Base-by-base conservation (phyloP, 2,113 vertebrate genomes). In the Athene noctua region DNA sequence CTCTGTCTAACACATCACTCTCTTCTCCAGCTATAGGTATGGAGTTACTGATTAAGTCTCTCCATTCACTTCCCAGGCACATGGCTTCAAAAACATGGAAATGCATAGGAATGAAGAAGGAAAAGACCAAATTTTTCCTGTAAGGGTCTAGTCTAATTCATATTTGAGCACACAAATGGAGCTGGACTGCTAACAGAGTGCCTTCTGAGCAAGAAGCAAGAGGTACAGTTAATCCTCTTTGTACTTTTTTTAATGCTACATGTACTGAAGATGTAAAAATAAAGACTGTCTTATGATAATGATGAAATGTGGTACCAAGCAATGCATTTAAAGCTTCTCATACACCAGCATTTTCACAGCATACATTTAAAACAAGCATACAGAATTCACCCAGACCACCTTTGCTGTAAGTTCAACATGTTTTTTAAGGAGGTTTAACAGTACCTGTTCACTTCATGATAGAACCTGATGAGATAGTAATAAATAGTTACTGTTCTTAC, bases 401-500 rank as follows among this genome's bases (percentile, higher is more conserved):
- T 75, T 26, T 84, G 18, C 36, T 86, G 44, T 52, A 62, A 78
- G 49, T 55, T 46, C 58, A 70, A 15, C 1, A 8, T 44, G 10
- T 8, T 29, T 68, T 59, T 78, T 40, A 61, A 79, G 44, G 15
- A 65, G 54, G 34, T 82, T 89, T 74, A 79, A 71, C 32, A 86
- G 13, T 27, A 57, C 6, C 25, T 75, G 5, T 26, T 55, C 16
- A 72, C 42, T 63, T 63, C 14, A 14, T 15, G 40, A 62, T 1
- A 63, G 68, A 91, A 87, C 15, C 62, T 86, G 72, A 90, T 62
- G 62, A 92, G 86, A 94, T 62, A n/a, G 92, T 42, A 90, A 54
- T 25, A 83, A 95, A 92, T 6, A 82, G 40, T 71, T 54, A 54
- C n/a, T 92, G 57, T 59, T 95, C 98, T 99, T 98, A 99, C 99